Evolutionary conservation across 2,797 vertebrate genomes (phyloP).

Genomic region (Kryptolebias ocellatus): DNA sequence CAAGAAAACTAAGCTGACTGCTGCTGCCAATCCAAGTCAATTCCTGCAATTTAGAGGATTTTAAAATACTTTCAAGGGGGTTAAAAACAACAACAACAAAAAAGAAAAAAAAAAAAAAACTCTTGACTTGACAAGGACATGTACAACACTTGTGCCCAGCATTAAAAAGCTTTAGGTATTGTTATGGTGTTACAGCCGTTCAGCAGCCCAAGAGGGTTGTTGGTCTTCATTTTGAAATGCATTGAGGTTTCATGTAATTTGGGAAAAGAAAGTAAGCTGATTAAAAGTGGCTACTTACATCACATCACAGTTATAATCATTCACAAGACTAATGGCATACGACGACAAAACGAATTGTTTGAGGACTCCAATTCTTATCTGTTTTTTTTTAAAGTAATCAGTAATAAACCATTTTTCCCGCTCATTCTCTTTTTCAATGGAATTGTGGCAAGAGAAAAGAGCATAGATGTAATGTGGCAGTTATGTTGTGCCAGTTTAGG

Average conservation of each 20-base stretch:
- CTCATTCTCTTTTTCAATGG: not conserved
- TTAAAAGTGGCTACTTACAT: conserved; percentile 3
- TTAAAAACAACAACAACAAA: too few relatives aligned
- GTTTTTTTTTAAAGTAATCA: conserved; percentile 4
- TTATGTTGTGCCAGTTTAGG: conserved; percentile 15
- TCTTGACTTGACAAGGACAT: too few relatives aligned
- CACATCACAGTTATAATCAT: not conserved
- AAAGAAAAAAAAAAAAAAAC: too few relatives aligned
- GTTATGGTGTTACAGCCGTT: too few relatives aligned
- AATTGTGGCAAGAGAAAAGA: conserved; percentile 19
- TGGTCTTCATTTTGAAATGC: too few relatives aligned
- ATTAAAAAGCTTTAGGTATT: too few relatives aligned
- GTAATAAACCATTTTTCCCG: not conserved
- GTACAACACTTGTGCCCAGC: too few relatives aligned
- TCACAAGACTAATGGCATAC: not conserved
- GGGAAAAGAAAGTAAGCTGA: not conserved
- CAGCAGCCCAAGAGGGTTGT: too few relatives aligned
- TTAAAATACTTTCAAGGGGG: too few relatives aligned
- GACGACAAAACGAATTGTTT: not conserved
- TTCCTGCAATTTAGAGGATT: too few relatives aligned
- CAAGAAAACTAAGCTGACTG: too few relatives aligned
- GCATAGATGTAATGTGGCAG: not conserved
- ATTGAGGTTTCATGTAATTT: not conserved
- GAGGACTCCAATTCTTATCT: conserved; percentile 8
- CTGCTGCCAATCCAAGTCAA: too few relatives aligned